Percentiles rank a stretch among this genome's conserved stretches.
These are phyloP conservation scores for Catharus ustulatus DNA, from an alignment of 2,797 vertebrate species.

Conservation along the genomic window DNA sequence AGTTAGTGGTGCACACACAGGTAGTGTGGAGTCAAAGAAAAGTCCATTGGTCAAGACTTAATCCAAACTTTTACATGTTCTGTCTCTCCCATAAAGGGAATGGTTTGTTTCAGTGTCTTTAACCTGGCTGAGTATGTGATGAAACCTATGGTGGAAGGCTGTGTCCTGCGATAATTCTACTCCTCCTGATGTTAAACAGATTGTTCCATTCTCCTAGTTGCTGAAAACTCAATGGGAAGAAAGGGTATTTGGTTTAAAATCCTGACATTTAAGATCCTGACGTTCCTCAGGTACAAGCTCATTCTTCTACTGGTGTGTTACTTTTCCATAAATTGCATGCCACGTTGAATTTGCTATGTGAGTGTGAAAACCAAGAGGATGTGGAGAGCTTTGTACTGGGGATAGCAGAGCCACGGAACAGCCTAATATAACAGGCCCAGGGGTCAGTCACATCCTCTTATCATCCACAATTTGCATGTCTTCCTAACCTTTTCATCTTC, in stretches of 20 bases:
- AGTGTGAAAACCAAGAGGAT: neutral
- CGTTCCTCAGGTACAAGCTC: neutral
- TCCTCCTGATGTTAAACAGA: neutral
- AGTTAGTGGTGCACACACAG: neutral
- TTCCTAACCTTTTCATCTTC: neutral
- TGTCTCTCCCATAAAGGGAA: neutral
- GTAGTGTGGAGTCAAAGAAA: neutral
- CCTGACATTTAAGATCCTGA: neutral
- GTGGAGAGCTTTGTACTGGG: neutral
- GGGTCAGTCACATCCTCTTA: slow-evolving; percentile 35
- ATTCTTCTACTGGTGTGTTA: neutral
- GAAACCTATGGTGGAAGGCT: neutral
- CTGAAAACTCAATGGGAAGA: neutral
- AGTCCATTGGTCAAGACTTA: neutral
- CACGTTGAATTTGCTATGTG: slow-evolving; percentile 4
- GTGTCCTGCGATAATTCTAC: neutral
- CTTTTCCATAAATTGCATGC: neutral
- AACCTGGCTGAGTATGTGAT: neutral
- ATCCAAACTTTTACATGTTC: neutral
- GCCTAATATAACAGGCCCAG: slow-evolving; percentile 2
- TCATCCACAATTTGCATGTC: neutral
- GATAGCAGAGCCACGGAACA: neutral
- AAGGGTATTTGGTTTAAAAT: neutral
- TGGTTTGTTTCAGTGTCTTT: neutral
- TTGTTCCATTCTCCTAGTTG: neutral